Conservation (phyloP, 2,888 invertebrate genomes). For the Caenorhabditis sinica region DNA sequence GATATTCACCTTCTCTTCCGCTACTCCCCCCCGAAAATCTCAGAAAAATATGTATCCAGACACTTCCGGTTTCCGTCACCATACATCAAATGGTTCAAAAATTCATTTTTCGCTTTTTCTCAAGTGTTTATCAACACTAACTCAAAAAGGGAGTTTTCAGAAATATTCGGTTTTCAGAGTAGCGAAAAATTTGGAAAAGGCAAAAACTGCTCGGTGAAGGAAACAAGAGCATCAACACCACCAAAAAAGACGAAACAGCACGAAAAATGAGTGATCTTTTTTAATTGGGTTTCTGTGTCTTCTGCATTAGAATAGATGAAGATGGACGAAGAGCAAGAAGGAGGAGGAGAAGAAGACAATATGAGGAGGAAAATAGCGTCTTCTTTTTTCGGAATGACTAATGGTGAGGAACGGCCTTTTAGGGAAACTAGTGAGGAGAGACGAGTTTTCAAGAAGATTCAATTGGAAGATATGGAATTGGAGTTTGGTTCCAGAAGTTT, state of each 20-base stretch:
- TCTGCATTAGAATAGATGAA: not conserved
- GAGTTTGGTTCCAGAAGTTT: too few relatives aligned
- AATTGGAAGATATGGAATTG: not conserved
- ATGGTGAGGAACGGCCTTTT: not conserved
- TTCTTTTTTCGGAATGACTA: slow-evolving; percentile 26
- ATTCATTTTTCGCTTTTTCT: too few relatives aligned
- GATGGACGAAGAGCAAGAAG: not conserved
- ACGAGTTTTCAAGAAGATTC: not conserved
- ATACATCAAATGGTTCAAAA: slow-evolving; percentile 5
- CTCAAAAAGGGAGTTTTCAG: too few relatives aligned
- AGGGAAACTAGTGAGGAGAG: not conserved
- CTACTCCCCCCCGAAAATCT: not conserved
- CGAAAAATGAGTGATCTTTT: slow-evolving; percentile 28
- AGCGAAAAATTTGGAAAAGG: not conserved
- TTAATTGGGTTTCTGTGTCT: slow-evolving; percentile 38
- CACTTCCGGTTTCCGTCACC: slow-evolving; percentile 16
- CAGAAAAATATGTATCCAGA: not conserved
- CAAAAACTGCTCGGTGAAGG: not conserved
- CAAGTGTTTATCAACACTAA: too few relatives aligned
- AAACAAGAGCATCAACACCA: not conserved
- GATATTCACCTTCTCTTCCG: not conserved
- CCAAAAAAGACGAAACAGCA: not conserved
- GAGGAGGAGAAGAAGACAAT: not conserved
- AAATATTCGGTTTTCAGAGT: not conserved
- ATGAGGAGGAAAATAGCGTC: not conserved